These are phyloP conservation scores for Vipera ursinii DNA, from an alignment of 2,797 vertebrate genomes.

Conservation along the genomic window DNA sequence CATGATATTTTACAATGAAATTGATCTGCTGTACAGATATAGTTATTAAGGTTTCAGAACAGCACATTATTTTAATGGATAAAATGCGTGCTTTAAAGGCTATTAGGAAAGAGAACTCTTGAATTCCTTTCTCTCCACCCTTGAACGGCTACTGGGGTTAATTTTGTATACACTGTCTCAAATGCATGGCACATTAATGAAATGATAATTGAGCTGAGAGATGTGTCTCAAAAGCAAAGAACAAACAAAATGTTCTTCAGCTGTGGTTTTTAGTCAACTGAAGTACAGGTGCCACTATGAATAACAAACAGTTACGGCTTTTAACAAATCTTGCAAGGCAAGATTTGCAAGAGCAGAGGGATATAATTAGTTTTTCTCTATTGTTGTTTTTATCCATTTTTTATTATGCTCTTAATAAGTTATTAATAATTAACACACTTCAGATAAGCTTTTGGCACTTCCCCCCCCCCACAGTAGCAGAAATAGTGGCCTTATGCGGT, in stretches of 20 bases:
- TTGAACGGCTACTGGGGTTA: neutral
- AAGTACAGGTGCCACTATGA: neutral
- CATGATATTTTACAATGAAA: conserved; percentile 61
- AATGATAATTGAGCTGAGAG: conserved; percentile 50
- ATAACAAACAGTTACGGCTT: neutral
- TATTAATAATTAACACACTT: neutral
- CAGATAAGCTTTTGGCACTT: neutral
- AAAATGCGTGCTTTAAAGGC: conserved; percentile 37
- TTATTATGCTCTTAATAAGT: neutral
- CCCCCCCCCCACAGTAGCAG: neutral
- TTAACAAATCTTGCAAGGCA: neutral
- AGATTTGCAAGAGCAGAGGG: neutral
- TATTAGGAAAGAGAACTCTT: conserved; percentile 28
- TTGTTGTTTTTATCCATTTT: neutral
- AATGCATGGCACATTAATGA: conserved; percentile 42
- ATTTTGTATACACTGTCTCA: conserved; percentile 30
- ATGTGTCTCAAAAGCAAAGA: conserved; percentile 42
- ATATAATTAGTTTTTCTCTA: neutral
- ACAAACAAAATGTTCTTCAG: conserved; percentile 38
- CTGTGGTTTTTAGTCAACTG: conserved; percentile 1
- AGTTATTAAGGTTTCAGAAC: conserved; percentile 65
- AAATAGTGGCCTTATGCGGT: neutral
- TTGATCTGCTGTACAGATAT: conserved; percentile 65
- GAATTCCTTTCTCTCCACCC: neutral
- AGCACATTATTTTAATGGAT: conserved; percentile 55